These are phyloP conservation scores for Tadarida brasiliensis DNA, from an alignment of 2,797 vertebrate genomes.

Conservation along the genomic window DNA sequence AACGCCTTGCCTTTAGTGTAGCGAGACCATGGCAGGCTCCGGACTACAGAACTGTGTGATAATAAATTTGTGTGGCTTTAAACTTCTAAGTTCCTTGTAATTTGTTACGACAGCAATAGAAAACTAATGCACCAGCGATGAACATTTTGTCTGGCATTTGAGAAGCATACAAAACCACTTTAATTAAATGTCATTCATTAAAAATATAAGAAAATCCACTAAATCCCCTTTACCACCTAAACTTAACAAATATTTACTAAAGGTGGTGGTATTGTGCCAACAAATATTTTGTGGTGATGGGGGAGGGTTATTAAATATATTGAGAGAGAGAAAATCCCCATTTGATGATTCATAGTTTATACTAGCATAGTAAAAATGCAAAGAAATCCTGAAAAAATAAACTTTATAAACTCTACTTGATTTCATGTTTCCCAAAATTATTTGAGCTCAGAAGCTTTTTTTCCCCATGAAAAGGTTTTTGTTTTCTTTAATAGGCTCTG, in stretches of 20 bases:
- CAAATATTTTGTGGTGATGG: not conserved
- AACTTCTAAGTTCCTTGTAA: not conserved
- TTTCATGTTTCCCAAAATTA: constrained; percentile 11
- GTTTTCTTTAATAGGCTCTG: not conserved
- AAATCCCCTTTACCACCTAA: not conserved
- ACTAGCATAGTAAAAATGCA: not conserved
- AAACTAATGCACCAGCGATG: not conserved
- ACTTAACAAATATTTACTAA: constrained; percentile 25
- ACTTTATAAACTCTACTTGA: not conserved
- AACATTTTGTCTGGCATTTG: not conserved
- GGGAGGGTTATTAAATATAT: not conserved
- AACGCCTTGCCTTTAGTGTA: not conserved
- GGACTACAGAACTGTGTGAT: not conserved
- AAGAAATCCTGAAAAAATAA: constrained; percentile 17
- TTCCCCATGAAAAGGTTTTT: not conserved
- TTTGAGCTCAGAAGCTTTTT: not conserved
- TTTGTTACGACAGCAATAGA: not conserved
- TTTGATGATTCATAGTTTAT: not conserved
- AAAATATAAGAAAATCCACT: constrained; percentile 34
- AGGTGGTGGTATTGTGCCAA: not conserved
- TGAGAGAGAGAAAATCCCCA: not conserved
- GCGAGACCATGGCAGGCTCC: not conserved
- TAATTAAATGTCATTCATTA: constrained; percentile 44
- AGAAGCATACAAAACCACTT: not conserved
- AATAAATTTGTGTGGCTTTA: not conserved